These are phyloP conservation scores for Cremastobaeus sp. DNA, from an alignment of 2,888 invertebrate species.

Conservation along the genomic window DNA sequence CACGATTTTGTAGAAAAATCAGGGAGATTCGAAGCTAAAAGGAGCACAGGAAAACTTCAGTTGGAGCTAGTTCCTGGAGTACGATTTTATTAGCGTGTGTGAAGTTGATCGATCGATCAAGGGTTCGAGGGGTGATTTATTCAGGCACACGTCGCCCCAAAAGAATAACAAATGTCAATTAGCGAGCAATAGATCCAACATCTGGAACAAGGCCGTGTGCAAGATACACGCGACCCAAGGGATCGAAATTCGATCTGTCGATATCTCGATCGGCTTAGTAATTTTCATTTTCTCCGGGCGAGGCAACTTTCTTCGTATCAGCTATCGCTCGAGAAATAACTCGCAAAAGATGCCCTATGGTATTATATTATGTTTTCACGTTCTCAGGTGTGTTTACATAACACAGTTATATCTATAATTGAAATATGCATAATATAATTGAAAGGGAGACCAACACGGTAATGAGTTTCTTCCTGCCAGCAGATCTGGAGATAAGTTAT, in stretches of 20 bases:
- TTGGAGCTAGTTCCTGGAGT: too few relatives aligned
- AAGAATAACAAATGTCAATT: constrained; percentile 40
- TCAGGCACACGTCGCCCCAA: not conserved
- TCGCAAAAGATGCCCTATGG: constrained; percentile 12
- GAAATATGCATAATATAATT: too few relatives aligned
- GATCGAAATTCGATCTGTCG: constrained; percentile 48
- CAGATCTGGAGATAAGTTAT: too few relatives aligned
- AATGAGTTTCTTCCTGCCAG: too few relatives aligned
- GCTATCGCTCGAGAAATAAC: constrained; percentile 14
- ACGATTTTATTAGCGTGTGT: too few relatives aligned
- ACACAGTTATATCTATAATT: constrained; percentile 14
- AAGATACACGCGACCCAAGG: constrained; percentile 8
- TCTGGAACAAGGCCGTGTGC: constrained; percentile 40
- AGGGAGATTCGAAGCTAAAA: too few relatives aligned
- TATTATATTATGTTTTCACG: not conserved
- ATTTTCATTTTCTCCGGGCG: constrained; percentile 54
- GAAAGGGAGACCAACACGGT: too few relatives aligned
- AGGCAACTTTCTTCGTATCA: constrained; percentile 51
- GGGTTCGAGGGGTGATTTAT: not conserved
- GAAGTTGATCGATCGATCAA: too few relatives aligned
- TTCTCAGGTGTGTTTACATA: not conserved
- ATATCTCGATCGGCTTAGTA: constrained; percentile 16
- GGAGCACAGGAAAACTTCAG: too few relatives aligned
- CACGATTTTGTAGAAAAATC: too few relatives aligned
- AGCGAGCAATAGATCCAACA: constrained; percentile 35